Base-by-base conservation (phyloP, 2,113 vertebrate genomes). In the Xiphophorus couchianus region DNA sequence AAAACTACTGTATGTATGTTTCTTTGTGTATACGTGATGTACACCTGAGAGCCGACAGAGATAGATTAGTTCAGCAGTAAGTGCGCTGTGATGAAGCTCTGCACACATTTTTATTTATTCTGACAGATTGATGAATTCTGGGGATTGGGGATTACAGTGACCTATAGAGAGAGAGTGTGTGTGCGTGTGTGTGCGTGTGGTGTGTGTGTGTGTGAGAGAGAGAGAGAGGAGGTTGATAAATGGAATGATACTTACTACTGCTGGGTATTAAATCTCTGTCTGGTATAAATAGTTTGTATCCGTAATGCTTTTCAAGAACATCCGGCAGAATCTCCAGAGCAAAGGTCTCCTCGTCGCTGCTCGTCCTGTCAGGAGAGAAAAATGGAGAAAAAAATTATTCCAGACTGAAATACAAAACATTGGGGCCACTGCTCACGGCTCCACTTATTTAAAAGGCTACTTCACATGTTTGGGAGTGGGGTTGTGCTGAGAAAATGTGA, bases 241-340 rank as follows among this genome's bases (percentile, higher is more conserved):
- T n/a, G 69, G 69, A 82, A 62, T 54, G 54, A 75, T 84, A 96
- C 98, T 96, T 95, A 99, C 98, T 99, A 92, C 96, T 97, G 90
- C 97, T 98, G 85, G 98, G 98, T 90, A 99, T 99, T 83, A 99
- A 95, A 93, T 99, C 98, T 93, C 98, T 95, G 75, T 99, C 97
- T 81, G 98, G 98, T 91, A 99, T 96, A 85, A 99, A 99, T 90
- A 99, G 91, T 82, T 99, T 99, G 93, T 97, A 99, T 82, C 98
- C 98, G 69, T 98, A 99, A 88, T 99, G 98, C 86, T 99, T 98
- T 94, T 99, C 98, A 90, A 99, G 94, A 93, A 99, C 97, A 74
- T 99, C 98, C 61, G 98, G 98, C 62, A 99, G 91, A 78, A 99
- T 97, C 93, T 99, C 97, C 89, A 98, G 93, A 78, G 97, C 97